These are phyloP conservation scores for Sphinx pinastri DNA, from an alignment of 2,888 invertebrate genomes.

Conservation along the genomic window DNA sequence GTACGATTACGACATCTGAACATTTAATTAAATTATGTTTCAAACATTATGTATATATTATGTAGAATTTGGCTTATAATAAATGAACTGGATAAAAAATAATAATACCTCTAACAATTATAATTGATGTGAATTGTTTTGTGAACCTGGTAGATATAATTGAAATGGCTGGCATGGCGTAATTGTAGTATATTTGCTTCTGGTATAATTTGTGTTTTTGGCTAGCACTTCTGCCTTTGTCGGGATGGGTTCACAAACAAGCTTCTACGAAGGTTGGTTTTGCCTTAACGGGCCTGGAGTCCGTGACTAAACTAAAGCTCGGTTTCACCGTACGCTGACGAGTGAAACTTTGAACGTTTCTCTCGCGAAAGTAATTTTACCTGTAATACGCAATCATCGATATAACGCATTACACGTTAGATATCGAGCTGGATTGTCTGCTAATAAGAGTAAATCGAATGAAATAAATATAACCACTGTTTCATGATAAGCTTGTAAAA, in stretches of 20 bases:
- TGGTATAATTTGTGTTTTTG: constrained; percentile 8
- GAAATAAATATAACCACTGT: neutral
- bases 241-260: neutral
- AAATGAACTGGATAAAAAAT: neutral
- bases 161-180: too few species aligned
- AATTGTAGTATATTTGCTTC: neutral
- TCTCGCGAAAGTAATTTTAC: constrained; percentile 73
- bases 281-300: constrained; percentile 20
- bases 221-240: neutral
- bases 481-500: neutral
- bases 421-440: neutral
- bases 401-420: neutral
- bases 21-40: constrained; percentile 37
- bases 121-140: too few species aligned
- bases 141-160: neutral
- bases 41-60: neutral
- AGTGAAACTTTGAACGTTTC: constrained; percentile 76
- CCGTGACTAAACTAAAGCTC: constrained; percentile 47
- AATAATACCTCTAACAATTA: neutral
- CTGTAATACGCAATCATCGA: constrained; percentile 39
- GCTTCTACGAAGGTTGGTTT: constrained; percentile 9
- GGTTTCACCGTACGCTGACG: constrained; percentile 63
- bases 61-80: neutral
- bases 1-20: constrained; percentile 38
- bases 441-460: neutral